Conservation (phyloP, 64 coral and sea anemone species). For the Trachythela sp. region DNA sequence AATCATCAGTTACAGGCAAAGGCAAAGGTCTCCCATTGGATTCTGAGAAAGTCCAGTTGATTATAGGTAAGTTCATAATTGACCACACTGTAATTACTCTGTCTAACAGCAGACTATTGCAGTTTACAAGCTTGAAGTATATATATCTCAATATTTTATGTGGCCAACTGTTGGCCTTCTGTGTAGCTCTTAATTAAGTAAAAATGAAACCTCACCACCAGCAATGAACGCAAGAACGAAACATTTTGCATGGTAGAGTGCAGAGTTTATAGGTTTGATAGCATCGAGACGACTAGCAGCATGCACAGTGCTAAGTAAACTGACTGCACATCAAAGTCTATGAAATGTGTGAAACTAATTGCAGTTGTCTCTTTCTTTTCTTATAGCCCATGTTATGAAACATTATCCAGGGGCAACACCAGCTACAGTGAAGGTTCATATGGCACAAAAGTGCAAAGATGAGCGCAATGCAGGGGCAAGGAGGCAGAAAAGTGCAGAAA, state of each 20-base stretch:
- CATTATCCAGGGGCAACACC: neutral
- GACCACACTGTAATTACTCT: neutral
- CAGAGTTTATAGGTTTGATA: too few species aligned
- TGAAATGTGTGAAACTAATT: neutral
- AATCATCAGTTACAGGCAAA: neutral
- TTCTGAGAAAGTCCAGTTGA: constrained; percentile 12
- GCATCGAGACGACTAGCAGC: neutral
- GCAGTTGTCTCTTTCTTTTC: neutral
- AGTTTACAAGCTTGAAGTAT: neutral
- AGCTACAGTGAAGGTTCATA: neutral
- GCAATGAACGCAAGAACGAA: too few species aligned
- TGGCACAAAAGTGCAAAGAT: constrained; percentile 23
- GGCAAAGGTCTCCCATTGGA: neutral
- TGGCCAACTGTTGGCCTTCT: too few species aligned
- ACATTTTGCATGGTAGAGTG: too few species aligned
- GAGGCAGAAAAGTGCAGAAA: neutral
- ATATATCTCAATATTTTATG: too few species aligned
- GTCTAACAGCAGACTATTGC: neutral
- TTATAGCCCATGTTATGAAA: constrained; percentile 9
- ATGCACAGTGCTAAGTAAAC: neutral
- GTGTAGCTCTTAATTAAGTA: too few species aligned
- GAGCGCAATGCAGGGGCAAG: neutral
- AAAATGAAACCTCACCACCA: too few species aligned
- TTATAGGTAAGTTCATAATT: neutral
- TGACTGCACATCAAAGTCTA: neutral